Evolutionary conservation across 2,797 vertebrate genomes (phyloP), one percentile per base, ranked within the genome.

Genomic region (Leptatherina wallacei): DNA sequence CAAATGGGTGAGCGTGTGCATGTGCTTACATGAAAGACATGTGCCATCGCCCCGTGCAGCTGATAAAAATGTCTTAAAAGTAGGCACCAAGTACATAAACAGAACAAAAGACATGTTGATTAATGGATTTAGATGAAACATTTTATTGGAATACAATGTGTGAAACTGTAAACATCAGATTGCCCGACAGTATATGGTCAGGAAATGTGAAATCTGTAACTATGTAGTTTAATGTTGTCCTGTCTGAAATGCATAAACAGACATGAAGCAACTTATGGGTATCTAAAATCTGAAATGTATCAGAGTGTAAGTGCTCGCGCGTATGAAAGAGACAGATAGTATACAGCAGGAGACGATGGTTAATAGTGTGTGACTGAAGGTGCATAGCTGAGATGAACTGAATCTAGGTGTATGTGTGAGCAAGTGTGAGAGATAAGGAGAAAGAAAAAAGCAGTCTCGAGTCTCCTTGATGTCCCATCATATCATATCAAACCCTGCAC

Each of bases 331-430:
- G 38, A 49, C 66, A 40, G 71, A 77, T 47, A 3, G 71, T 81
- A 55, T 75, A 77, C 35, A 65, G 69, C 65, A 27, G 71, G 63
- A 80, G 79, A 85, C 71, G 71, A 78, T 73, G 85, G 75, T 67
- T 90, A 90, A 92, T 91, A 88, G 71, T 75, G 86, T 84, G 91
- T 91, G 89, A 88, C 82, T 78, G 71, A 82, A 71, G 74, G 82
- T 80, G 87, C 87, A 85, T 83, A 85, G 74, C 73, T 77, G 79
- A 88, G 76, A 88, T 84, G 87, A 90, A 86, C 78, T 87, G 89
- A 85, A 86, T 89, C 74, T 80, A 77, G 75, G 80, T 75, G 75
- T 65, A 64, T 75, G 70, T 42, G 74, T 64, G 61, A 47, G 44
- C 35, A 59, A 42, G 67, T 66, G 54, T 30, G 58, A 9, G 60